These are phyloP conservation scores for Notechis scutatus DNA, from an alignment of 2,113 vertebrate species.

Conservation along the genomic window DNA sequence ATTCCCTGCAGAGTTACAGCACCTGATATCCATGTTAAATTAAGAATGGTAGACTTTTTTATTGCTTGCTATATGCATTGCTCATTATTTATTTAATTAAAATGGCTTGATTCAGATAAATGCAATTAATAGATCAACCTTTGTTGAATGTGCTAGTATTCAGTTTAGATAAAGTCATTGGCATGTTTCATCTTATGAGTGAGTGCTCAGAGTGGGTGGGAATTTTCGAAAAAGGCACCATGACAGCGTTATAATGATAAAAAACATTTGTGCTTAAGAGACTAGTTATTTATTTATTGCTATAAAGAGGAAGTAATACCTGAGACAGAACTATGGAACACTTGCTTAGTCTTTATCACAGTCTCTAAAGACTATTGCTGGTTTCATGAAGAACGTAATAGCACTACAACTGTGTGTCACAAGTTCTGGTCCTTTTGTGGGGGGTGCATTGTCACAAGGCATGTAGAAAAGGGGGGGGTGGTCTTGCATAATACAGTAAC, in stretches of 20 bases:
- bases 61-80: background rate
- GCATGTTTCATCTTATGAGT: background rate
- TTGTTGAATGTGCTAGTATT: background rate
- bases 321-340: background rate
- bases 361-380: background rate
- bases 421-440: background rate
- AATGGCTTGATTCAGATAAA: background rate
- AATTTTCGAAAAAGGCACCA: background rate
- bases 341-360: background rate
- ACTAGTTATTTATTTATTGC: background rate
- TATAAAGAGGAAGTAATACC: background rate
- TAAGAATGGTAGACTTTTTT: conserved; percentile 70
- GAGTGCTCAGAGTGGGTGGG: background rate
- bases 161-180: background rate
- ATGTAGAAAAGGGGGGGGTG: background rate
- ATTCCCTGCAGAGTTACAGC: conserved; percentile 90
- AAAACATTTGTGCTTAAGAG: background rate
- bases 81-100: background rate
- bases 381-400: background rate
- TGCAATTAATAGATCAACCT: background rate
- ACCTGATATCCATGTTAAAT: conserved; percentile 77
- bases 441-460: background rate
- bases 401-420: background rate
- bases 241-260: background rate
- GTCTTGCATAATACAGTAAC: background rate